Percentiles rank a stretch among this genome's conserved stretches.
Evolutionary conservation across 2,113 vertebrate species (phyloP).

Genomic region (Nerophis ophidion): DNA sequence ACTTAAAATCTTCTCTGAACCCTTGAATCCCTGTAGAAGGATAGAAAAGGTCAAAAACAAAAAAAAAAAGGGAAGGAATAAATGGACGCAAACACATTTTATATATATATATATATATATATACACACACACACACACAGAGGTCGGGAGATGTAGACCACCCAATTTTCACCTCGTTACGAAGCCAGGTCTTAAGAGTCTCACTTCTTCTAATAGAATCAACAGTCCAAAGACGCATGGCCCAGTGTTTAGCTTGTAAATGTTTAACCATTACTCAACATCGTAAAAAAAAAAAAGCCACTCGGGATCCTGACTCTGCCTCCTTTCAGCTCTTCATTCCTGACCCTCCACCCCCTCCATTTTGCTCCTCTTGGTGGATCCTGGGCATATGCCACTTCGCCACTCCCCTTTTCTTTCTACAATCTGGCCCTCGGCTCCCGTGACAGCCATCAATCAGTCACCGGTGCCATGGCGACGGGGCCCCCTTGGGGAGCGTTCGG

Average conservation of each 20-base stretch:
- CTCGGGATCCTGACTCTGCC: conserved; percentile 35
- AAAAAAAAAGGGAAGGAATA: background rate
- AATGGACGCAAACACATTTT: background rate
- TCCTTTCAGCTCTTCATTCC: conserved; percentile 12
- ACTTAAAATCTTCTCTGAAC: conserved; percentile 24
- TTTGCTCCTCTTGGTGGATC: conserved; percentile 55
- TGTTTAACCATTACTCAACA: conserved; percentile 71
- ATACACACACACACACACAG: too few relatives aligned
- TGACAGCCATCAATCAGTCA: conserved; percentile 88
- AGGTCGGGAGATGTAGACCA: conserved; percentile 34
- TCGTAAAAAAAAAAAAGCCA: conserved; percentile 49
- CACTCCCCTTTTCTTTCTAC: conserved; percentile 77
- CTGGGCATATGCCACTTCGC: conserved; percentile 76
- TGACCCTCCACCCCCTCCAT: conserved; percentile 37
- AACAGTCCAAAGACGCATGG: conserved; percentile 36
- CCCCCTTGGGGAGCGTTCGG: conserved; percentile 76
- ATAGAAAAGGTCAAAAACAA: conserved; percentile 36
- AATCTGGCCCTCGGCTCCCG: conserved; percentile 77
- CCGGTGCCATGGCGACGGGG: conserved; percentile 78
- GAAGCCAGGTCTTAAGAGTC: conserved; percentile 24
- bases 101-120: too few relatives aligned
- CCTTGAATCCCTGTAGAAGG: conserved; percentile 37
- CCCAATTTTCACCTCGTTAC: conserved; percentile 38
- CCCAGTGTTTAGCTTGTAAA: conserved; percentile 65
- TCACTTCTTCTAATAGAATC: conserved; percentile 54